These are phyloP conservation scores for Cataglyphis albicans DNA, from an alignment of 2,888 invertebrate species.

Conservation along the genomic window DNA sequence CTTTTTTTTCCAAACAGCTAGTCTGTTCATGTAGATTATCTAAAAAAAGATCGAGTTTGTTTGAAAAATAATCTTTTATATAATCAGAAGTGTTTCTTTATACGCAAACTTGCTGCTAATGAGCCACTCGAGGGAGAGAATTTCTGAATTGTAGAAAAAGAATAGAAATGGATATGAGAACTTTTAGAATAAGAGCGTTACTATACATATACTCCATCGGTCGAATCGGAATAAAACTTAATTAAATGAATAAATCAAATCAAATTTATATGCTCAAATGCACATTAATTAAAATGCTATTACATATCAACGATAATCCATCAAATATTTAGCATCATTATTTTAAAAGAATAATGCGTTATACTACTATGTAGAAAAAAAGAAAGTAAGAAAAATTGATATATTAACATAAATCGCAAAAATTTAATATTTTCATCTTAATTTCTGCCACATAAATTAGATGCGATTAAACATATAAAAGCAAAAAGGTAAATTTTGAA, in stretches of 20 bases:
- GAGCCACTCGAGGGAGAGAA: constrained; percentile 60
- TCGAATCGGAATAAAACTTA: constrained; percentile 37
- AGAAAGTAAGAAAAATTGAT: background rate
- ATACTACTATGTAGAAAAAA: background rate
- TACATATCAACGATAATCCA: constrained; percentile 17
- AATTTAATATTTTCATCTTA: background rate
- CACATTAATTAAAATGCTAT: constrained; percentile 40
- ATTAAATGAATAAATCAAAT: constrained; percentile 59
- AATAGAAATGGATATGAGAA: constrained; percentile 36
- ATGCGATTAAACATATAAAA: background rate
- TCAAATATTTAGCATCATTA: constrained; percentile 1
- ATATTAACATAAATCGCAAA: background rate
- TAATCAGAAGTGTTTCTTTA: constrained; percentile 45
- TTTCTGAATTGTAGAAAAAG: constrained; percentile 52
- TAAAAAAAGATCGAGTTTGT: constrained; percentile 12
- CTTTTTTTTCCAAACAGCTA: background rate
- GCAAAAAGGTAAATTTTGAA: background rate
- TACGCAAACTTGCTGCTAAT: constrained; percentile 53
- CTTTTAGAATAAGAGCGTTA: constrained; percentile 25
- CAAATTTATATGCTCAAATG: constrained; percentile 48
- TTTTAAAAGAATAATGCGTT: background rate
- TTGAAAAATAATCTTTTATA: constrained; percentile 34
- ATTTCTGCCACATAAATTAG: background rate
- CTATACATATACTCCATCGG: background rate
- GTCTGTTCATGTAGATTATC: background rate